These are phyloP conservation scores for Anisognathus igniventris DNA, from an alignment of 2,797 vertebrate species.

Conservation along the genomic window DNA sequence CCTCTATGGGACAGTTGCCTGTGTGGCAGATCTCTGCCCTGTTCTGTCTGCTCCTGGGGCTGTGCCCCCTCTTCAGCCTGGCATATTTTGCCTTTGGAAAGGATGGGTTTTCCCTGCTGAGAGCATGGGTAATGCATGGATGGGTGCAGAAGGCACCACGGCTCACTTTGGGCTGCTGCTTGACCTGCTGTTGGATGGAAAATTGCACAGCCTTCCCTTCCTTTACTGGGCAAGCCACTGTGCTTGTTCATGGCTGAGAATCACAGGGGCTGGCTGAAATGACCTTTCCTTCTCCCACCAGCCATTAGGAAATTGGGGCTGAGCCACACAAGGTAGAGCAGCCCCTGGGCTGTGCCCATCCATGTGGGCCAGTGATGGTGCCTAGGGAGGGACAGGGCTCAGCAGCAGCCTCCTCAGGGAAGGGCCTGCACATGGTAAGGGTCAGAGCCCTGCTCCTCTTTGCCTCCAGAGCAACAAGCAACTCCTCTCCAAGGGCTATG, in stretches of 20 bases:
- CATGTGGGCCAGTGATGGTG: fast-evolving
- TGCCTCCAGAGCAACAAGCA: neutral
- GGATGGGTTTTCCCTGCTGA: neutral
- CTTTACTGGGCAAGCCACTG: neutral
- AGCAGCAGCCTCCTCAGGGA: neutral
- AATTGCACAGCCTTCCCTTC: neutral
- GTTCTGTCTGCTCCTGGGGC: neutral
- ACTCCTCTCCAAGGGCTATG: neutral
- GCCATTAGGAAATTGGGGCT: neutral
- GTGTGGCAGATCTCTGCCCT: neutral
- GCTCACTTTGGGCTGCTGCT: neutral
- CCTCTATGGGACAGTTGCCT: neutral
- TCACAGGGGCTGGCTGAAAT: neutral
- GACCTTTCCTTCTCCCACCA: neutral
- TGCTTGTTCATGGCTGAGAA: fast-evolving
- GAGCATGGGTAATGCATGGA: fast-evolving
- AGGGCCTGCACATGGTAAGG: fast-evolving
- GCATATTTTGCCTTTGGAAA: neutral
- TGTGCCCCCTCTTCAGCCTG: neutral
- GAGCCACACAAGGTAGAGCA: neutral
- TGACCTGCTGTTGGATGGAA: neutral
- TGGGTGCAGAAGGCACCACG: fast-evolving
- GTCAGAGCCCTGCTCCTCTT: neutral
- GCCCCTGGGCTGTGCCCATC: neutral
- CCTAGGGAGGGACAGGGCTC: neutral